phyloP scores from a whole-genome alignment of 2,797 vertebrate genomes.

The Netta rufina region DNA sequence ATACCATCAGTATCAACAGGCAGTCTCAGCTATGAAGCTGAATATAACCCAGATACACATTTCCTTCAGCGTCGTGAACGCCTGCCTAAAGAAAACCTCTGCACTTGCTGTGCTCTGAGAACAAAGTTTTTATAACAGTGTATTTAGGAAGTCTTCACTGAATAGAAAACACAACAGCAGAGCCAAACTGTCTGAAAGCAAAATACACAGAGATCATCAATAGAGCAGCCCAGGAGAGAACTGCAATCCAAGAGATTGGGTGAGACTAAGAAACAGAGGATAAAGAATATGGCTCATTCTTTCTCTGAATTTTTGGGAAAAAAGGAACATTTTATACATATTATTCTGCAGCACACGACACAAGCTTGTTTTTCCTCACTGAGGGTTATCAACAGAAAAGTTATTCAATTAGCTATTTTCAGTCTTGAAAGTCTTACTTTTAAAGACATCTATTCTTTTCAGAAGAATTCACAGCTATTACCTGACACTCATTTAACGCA shows the following conservation, averaged over 20 bases:
- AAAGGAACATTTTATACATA: fast-evolving
- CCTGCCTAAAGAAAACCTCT: background rate
- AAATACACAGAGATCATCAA: background rate
- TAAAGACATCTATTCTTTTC: background rate
- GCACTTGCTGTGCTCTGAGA: background rate
- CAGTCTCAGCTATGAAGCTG: background rate
- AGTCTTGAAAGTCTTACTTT: background rate
- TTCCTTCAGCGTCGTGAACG: background rate
- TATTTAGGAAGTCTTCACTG: background rate
- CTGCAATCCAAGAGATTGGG: background rate
- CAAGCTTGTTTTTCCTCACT: background rate
- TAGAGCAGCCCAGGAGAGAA: background rate
- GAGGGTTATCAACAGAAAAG: background rate
- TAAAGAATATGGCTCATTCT: background rate
- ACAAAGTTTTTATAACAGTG: background rate
- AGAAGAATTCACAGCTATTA: background rate
- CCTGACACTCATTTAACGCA: background rate
- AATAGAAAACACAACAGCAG: background rate
- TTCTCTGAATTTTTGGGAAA: background rate
- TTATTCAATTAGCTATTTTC: background rate
- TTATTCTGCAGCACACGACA: background rate
- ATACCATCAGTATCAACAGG: background rate
- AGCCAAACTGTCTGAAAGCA: background rate
- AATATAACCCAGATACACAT: background rate
- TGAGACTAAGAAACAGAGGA: background rate